Evolutionary conservation across 2,113 vertebrate genomes (phyloP).

Genomic region (Micromys minutus): DNA sequence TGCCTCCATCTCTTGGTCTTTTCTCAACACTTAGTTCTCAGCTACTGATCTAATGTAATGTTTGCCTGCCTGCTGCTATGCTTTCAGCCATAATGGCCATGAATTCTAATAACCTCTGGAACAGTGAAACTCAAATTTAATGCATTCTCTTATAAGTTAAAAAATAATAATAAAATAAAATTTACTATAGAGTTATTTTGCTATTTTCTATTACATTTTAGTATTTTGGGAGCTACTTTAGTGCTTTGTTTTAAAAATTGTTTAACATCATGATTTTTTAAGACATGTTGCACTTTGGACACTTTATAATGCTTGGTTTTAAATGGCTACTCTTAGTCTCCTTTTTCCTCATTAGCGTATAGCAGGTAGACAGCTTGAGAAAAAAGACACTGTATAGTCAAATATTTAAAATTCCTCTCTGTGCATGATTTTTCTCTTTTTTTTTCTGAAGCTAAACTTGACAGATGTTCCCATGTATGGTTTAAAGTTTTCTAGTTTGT

Average conservation of each 20-base stretch:
- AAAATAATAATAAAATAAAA: no score
- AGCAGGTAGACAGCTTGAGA: neutral
- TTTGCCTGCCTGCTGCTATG: neutral
- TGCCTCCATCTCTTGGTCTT: neutral
- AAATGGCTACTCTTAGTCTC: slow-evolving; percentile 21
- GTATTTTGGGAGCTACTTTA: slow-evolving; percentile 7
- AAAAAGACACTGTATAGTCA: neutral
- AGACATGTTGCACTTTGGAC: neutral
- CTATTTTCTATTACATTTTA: neutral
- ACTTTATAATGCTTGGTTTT: slow-evolving; percentile 22
- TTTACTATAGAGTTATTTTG: neutral
- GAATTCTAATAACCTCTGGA: neutral
- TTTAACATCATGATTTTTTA: neutral
- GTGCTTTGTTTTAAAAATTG: neutral
- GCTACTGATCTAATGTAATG: neutral
- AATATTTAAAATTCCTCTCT: neutral
- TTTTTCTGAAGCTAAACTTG: neutral
- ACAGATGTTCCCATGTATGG: neutral
- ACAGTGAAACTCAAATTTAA: neutral
- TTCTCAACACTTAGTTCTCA: neutral
- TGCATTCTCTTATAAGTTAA: neutral
- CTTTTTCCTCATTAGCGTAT: neutral
- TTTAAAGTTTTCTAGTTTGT: neutral
- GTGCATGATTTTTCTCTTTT: neutral
- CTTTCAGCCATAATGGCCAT: neutral